phyloP scores from a whole-genome alignment of 2,888 invertebrate species.

The Urechis unicinctus region DNA sequence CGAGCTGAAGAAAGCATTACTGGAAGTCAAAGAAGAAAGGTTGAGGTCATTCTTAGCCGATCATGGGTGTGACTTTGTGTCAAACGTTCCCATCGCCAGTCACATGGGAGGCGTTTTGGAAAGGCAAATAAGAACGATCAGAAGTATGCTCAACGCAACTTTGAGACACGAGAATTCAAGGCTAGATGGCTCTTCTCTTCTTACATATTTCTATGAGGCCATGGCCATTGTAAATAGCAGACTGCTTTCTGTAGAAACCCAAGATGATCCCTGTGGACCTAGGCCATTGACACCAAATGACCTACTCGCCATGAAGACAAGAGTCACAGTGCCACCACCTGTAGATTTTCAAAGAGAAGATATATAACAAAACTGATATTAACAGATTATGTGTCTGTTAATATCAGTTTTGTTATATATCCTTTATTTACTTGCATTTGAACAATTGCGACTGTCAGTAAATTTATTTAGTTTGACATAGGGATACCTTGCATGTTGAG shows the following conservation, averaged over 20 bases:
- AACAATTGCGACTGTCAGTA: too few species aligned
- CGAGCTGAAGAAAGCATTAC: conserved; percentile 4
- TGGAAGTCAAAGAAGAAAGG: conserved; percentile 6
- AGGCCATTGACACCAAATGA: conserved; percentile 10
- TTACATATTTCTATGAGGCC: conserved; percentile 20
- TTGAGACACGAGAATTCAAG: conserved; percentile 6
- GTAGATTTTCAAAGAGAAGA: conserved; percentile 6
- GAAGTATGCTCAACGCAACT: conserved; percentile 17
- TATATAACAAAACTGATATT: too few species aligned
- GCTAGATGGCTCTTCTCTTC: conserved; percentile 15
- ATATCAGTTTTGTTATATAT: too few species aligned
- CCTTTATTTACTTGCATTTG: too few species aligned
- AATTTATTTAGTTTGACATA: too few species aligned
- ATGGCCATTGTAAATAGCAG: conserved; percentile 17
- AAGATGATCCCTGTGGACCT: conserved; percentile 9
- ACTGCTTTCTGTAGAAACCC: conserved; percentile 14
- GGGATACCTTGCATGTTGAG: too few species aligned
- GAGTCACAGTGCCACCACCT: conserved; percentile 2
- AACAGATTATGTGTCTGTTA: too few species aligned
- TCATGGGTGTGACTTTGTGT: conserved; percentile 4
- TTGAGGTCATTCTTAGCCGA: neutral
- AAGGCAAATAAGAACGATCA: conserved; percentile 22
- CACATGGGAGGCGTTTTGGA: conserved; percentile 30
- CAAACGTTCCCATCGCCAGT: conserved; percentile 24
- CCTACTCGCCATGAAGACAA: conserved; percentile 9